Evolutionary conservation across 2,888 invertebrate species (phyloP), one percentile per base, ranked within the genome.

Genomic region (Mimumesa dahlbomi): DNA sequence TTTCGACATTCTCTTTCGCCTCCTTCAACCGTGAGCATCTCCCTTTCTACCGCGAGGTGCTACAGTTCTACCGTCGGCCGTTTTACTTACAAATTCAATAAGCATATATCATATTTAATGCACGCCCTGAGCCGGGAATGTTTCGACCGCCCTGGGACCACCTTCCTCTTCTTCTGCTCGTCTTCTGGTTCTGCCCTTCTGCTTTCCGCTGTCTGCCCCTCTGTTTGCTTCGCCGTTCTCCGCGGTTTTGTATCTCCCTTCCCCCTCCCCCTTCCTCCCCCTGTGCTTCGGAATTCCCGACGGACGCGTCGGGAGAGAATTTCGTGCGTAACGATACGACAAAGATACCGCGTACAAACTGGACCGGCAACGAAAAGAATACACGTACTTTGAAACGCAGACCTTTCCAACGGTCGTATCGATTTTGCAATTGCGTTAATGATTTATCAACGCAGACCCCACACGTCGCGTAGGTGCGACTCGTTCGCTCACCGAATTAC

Each of bases 101-200:
- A 88, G 85, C 86, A 84, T 87, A 87, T 86, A 87, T 87, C 87
- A 88, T 85, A 85, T 86, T 87, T 86, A 88, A 87, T 84, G 86
- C 79, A 82, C 79, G 82, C 80, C 78, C 81, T 80, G 83, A 85
- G 81, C 75, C 76, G 73, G 63, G 75, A 81, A 82, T 82, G 76
- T 80, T 83, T 80, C 80, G 82, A 79, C 82, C 77, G 78, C 68
- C 81, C 76, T 73, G 75, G 71, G 78, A 73, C 76, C 73, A 64
- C 79, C 59, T 63, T 64, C 40, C 73, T 70, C 49, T 62, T 58
- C 62, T 72, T 53, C 43, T 46, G 62, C 34, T 40, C 21, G 58
- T 57, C 67, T 19, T 16, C 38, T 34, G 38, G 36, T 64, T 52
- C 50, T 48, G 19, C 52, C 54, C 19, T 38, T 50, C 59, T 34